phyloP scores from a whole-genome alignment of 1,140 invertebrate genomes.

The Drosophila ercepeae region DNA sequence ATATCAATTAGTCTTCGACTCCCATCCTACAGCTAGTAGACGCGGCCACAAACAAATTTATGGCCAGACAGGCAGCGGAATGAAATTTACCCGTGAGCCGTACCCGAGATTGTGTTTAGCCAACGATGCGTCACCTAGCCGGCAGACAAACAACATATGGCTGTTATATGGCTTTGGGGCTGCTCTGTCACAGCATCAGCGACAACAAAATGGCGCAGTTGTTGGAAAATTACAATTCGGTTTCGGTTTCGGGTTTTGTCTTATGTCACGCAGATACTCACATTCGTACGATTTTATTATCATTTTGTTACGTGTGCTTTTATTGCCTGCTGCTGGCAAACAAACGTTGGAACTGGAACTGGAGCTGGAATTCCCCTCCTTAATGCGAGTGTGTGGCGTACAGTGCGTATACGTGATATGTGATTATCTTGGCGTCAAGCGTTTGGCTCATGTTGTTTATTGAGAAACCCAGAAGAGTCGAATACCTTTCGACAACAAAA shows the following conservation, averaged over 20 bases:
- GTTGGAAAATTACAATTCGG: constrained; percentile 67
- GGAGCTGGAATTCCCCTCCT: constrained; percentile 11
- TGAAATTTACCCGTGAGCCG: constrained; percentile 15
- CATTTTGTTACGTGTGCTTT: constrained; percentile 80
- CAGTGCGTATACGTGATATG: constrained; percentile 69
- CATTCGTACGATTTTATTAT: constrained; percentile 73
- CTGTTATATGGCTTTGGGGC: constrained; percentile 4
- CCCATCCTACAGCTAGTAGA: constrained; percentile 21
- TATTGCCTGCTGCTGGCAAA: constrained; percentile 56
- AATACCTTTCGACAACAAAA: constrained; percentile 50
- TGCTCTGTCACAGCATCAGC: background rate
- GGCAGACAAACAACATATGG: constrained; percentile 42
- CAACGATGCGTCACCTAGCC: constrained; percentile 58
- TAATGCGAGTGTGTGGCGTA: constrained; percentile 19
- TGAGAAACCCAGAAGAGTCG: constrained; percentile 8
- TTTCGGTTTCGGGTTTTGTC: constrained; percentile 66
- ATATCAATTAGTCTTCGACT: constrained; percentile 40
- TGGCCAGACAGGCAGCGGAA: constrained; percentile 24
- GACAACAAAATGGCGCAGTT: constrained; percentile 44
- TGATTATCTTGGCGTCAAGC: constrained; percentile 67
- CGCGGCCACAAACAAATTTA: constrained; percentile 34
- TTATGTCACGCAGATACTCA: constrained; percentile 71
- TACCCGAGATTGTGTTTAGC: constrained; percentile 22
- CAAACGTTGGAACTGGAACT: constrained; percentile 32
- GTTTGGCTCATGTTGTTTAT: constrained; percentile 33